Evolutionary conservation across 1,140 invertebrate genomes (phyloP).

Genomic region (Apis dorsata): DNA sequence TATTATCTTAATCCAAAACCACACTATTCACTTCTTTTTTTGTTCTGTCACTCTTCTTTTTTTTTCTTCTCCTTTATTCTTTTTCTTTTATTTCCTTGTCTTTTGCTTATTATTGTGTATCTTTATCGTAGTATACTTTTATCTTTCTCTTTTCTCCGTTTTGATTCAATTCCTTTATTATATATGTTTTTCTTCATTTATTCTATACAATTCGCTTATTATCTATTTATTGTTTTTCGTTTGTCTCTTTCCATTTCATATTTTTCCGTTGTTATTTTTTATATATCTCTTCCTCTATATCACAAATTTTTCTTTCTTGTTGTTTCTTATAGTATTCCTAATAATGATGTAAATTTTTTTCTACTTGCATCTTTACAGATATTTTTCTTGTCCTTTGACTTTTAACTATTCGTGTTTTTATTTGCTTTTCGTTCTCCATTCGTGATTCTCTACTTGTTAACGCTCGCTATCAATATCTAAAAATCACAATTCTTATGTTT

Average conservation of each 20-base stretch:
- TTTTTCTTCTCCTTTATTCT: neutral
- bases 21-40: conserved; percentile 7
- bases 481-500: neutral
- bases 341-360: neutral
- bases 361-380: neutral
- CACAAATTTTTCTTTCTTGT: neutral
- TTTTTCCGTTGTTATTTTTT: neutral
- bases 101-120: neutral
- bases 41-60: neutral
- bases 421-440: neutral
- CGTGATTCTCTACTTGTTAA: neutral
- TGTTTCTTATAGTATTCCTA: neutral
- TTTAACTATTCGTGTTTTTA: neutral
- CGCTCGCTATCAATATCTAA: neutral
- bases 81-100: neutral
- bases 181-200: conserved; percentile 12
- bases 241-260: neutral
- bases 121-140: neutral
- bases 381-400: neutral
- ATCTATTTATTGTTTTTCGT: neutral
- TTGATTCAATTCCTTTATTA: conserved; percentile 26
- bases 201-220: neutral
- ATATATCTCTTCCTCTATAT: neutral
- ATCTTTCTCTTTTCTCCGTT: conserved; percentile 36
- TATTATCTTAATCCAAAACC: conserved; percentile 33